These are phyloP conservation scores for Argya squamiceps DNA, from an alignment of 2,797 vertebrate species.

Conservation along the genomic window DNA sequence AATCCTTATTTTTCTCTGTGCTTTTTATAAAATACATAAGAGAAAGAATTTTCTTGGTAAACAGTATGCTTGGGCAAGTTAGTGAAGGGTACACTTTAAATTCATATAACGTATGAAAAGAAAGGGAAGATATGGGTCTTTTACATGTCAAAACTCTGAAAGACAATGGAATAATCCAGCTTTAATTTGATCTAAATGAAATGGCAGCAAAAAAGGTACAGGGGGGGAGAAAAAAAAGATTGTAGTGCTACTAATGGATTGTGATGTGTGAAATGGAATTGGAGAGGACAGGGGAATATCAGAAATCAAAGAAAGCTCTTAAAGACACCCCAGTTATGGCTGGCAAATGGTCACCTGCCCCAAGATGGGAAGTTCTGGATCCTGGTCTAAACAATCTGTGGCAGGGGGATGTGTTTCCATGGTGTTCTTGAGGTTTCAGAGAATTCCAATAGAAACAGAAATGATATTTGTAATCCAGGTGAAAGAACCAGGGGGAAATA, in stretches of 20 bases:
- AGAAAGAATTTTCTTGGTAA: background rate
- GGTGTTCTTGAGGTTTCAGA: background rate
- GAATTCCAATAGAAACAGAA: background rate
- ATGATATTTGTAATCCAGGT: background rate
- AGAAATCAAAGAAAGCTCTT: background rate
- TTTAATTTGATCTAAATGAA: background rate
- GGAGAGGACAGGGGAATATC: background rate
- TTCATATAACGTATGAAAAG: background rate
- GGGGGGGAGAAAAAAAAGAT: background rate
- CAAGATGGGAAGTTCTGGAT: background rate
- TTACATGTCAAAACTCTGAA: fast-evolving
- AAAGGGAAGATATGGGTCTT: background rate
- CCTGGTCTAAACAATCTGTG: background rate
- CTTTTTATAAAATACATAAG: background rate
- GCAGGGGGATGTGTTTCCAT: background rate
- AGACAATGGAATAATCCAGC: background rate
- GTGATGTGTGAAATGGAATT: background rate
- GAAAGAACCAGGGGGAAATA: background rate
- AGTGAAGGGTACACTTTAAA: background rate
- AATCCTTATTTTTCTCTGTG: background rate
- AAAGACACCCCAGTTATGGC: background rate
- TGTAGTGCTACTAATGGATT: background rate
- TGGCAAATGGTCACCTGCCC: background rate
- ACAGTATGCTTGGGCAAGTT: background rate
- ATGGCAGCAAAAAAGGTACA: background rate